Evolutionary conservation across 2,888 invertebrate species (phyloP).

Genomic region (Cerastis rubricosa): DNA sequence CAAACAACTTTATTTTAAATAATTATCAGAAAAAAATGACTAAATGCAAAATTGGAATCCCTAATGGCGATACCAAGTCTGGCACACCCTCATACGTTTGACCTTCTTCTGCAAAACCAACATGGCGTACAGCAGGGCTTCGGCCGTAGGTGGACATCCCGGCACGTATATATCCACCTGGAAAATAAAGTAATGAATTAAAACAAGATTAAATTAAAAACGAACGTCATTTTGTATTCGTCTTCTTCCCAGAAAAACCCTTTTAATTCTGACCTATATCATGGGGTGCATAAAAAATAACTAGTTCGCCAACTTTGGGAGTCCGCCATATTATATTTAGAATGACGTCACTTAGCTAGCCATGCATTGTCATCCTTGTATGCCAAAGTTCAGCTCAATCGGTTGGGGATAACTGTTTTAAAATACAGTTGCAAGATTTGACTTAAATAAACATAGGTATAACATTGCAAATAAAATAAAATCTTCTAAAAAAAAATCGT

Average conservation of each 20-base stretch:
- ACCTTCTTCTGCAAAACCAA: conserved; percentile 97
- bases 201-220: too few species aligned
- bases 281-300: not conserved
- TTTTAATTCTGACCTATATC: not conserved
- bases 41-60: not conserved
- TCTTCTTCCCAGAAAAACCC: not conserved
- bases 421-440: not conserved
- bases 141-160: conserved; percentile 98
- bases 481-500: not conserved
- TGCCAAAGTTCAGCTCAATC: too few species aligned
- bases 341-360: not conserved
- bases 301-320: not conserved
- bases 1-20: conserved; percentile 41
- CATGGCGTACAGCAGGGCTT: conserved; percentile 96
- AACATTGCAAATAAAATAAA: too few species aligned
- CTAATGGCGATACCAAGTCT: conserved; percentile 83
- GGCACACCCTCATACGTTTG: conserved; percentile 93
- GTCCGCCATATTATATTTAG: not conserved
- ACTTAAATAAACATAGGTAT: not conserved
- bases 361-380: not conserved
- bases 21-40: not conserved
- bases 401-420: not conserved
- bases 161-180: conserved; percentile 96
- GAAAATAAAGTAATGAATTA: conserved; percentile 7
- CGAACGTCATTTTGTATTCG: too few species aligned